A percentile compares a stretch with the other conserved stretches of the same genome.
Conservation (phyloP, 2,113 vertebrate genomes). For the Pachycephala philippinensis region DNA sequence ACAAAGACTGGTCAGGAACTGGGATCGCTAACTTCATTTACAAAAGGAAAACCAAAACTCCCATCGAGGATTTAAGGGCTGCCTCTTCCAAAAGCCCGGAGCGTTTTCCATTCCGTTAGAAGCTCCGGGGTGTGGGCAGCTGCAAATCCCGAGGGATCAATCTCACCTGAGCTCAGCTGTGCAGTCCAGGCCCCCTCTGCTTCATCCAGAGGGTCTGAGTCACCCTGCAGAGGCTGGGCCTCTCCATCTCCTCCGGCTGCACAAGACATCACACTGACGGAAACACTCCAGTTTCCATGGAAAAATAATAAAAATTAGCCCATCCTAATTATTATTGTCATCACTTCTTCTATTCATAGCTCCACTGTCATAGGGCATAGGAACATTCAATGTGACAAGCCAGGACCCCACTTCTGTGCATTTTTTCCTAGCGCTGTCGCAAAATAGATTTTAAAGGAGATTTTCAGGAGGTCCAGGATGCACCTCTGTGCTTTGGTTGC, state of each 20-base stretch:
- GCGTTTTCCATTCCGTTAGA: background rate
- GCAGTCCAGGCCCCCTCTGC: background rate
- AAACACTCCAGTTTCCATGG: background rate
- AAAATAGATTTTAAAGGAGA: background rate
- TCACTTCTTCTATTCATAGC: background rate
- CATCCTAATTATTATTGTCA: background rate
- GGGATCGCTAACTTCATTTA: background rate
- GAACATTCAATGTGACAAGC: background rate
- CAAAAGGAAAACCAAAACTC: constrained; percentile 18
- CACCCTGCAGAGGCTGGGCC: background rate
- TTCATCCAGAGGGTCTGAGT: background rate
- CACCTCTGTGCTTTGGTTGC: background rate
- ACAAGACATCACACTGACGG: background rate
- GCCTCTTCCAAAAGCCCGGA: background rate
- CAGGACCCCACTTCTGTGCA: background rate
- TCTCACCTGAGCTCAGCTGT: constrained; percentile 16
- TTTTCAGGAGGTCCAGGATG: background rate
- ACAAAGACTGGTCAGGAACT: background rate
- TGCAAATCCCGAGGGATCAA: background rate
- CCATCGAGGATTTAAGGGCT: background rate
- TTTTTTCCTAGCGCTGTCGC: background rate
- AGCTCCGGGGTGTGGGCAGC: background rate
- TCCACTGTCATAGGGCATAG: background rate
- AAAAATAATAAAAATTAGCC: constrained; percentile 25
- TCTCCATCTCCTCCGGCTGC: background rate